phyloP scores from a whole-genome alignment of 2,888 invertebrate species.

The Penaeus monodon region DNA sequence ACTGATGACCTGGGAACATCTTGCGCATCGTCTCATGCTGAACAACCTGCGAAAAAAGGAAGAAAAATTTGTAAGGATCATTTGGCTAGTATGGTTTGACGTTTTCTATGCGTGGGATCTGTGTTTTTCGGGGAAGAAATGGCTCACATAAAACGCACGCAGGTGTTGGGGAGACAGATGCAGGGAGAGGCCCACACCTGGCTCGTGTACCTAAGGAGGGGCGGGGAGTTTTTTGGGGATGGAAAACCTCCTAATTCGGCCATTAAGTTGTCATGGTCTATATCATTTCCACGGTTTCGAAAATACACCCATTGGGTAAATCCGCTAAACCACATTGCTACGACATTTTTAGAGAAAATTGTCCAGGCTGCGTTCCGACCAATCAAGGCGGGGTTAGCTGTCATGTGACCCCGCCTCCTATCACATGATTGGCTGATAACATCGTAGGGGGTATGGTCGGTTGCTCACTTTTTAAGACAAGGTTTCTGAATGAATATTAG shows the following conservation, averaged over 20 bases:
- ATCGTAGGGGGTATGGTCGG: constrained; percentile 19
- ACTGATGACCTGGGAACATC: constrained; percentile 87
- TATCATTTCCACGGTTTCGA: not conserved
- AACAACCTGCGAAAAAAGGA: constrained; percentile 45
- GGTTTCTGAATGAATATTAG: constrained; percentile 4
- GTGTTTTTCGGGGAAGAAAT: too few species aligned
- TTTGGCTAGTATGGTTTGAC: too few species aligned
- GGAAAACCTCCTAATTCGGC: not conserved
- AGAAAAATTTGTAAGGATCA: not conserved
- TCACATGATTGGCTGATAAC: constrained; percentile 52
- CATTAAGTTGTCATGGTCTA: constrained; percentile 1
- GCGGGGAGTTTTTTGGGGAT: too few species aligned
- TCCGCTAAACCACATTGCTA: not conserved
- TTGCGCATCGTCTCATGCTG: constrained; percentile 75
- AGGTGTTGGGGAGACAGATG: too few species aligned
- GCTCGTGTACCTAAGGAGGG: too few species aligned
- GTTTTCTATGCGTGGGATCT: too few species aligned
- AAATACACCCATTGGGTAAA: not conserved
- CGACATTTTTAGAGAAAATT: not conserved
- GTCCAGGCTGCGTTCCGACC: constrained; percentile 3
- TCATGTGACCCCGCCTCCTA: constrained; percentile 53
- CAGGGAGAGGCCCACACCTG: too few species aligned
- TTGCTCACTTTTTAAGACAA: constrained; percentile 4
- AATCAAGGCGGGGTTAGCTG: constrained; percentile 38
- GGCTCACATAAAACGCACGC: too few species aligned